Conservation (phyloP, 2,113 vertebrate genomes). For the Coptodon rendalli region DNA sequence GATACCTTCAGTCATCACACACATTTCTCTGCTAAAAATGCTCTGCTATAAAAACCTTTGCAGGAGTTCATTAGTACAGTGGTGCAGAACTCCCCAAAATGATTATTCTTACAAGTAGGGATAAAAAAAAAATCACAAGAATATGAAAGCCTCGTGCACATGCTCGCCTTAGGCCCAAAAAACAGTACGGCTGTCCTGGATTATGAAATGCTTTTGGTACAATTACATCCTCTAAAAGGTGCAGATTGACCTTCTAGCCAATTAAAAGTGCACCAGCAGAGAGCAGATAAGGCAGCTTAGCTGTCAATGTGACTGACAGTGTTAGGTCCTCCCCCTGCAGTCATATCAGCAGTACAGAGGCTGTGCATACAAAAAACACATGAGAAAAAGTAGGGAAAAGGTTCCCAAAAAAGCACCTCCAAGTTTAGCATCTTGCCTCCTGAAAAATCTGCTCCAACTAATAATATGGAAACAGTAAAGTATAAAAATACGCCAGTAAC, state of each 20-base stretch:
- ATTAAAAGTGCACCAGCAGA: constrained; percentile 57
- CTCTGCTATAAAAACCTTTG: background rate
- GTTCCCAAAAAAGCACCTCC: background rate
- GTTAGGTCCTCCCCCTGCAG: constrained; percentile 52
- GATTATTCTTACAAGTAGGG: constrained; percentile 11
- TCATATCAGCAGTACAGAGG: constrained; percentile 53
- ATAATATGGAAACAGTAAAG: constrained; percentile 57
- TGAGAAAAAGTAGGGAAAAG: background rate
- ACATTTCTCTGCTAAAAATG: background rate
- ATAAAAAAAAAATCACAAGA: background rate
- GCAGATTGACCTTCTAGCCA: constrained; percentile 60
- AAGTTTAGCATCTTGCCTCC: constrained; percentile 34
- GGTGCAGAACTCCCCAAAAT: background rate
- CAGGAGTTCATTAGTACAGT: background rate
- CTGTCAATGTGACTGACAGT: constrained; percentile 64
- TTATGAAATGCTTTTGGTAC: constrained; percentile 40
- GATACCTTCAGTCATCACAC: background rate
- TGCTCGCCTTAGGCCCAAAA: background rate
- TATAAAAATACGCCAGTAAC: constrained; percentile 40
- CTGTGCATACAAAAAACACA: constrained; percentile 41
- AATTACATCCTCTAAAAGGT: constrained; percentile 37
- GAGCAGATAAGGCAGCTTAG: constrained; percentile 55
- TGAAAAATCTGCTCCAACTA: constrained; percentile 30
- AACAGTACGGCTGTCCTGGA: constrained; percentile 2
- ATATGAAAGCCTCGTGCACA: background rate